Conservation (phyloP, 2,888 invertebrate species). For the Pandemis cinnamomeana region DNA sequence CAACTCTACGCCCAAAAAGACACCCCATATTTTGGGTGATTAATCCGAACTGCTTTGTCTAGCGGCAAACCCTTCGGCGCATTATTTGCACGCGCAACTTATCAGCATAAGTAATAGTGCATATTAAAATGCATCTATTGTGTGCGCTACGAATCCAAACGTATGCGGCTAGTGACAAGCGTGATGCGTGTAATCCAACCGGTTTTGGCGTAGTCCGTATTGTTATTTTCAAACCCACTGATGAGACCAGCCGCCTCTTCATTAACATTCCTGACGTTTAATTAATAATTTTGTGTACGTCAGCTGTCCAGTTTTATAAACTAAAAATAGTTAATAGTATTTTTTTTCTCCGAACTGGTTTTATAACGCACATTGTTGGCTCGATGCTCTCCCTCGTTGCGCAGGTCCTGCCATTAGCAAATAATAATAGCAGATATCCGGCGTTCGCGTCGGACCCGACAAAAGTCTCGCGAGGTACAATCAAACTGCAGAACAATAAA, state of each 20-base stretch:
- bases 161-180: constrained; percentile 46
- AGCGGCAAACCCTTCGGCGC: constrained; percentile 61
- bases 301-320: constrained; percentile 14
- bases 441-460: constrained; percentile 45
- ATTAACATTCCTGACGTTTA: constrained; percentile 23
- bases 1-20: constrained; percentile 60
- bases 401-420: constrained; percentile 25
- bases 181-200: constrained; percentile 56
- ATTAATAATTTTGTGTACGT: constrained; percentile 22
- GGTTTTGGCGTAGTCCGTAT: constrained; percentile 55
- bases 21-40: constrained; percentile 75
- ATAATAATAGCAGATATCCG: constrained; percentile 50
- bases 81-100: constrained; percentile 70
- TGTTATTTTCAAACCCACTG: constrained; percentile 43
- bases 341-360: constrained; percentile 10
- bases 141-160: constrained; percentile 43
- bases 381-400: constrained; percentile 17
- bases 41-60: constrained; percentile 77
- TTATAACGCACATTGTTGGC: neutral
- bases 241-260: constrained; percentile 21
- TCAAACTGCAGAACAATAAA: constrained; percentile 68
- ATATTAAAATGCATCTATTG: constrained; percentile 68
- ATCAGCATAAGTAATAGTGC: constrained; percentile 70
- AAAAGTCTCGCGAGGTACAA: constrained; percentile 60
- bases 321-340: neutral